Evolutionary conservation across 2,113 vertebrate species (phyloP).

Genomic region (Hypomesus transpacificus): DNA sequence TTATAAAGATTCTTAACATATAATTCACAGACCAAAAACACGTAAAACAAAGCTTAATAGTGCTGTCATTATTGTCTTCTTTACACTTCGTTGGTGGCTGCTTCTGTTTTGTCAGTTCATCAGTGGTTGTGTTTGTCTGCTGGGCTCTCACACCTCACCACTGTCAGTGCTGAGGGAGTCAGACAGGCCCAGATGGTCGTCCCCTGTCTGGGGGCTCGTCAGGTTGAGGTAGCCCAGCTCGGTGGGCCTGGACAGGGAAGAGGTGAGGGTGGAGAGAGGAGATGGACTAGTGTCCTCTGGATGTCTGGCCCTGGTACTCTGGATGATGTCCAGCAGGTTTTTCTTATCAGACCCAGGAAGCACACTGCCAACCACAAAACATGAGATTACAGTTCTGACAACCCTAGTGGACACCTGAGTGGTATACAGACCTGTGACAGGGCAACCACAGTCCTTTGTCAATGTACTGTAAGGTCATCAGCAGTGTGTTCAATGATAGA

Average conservation of each 20-base stretch:
- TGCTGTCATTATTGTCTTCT: neutral
- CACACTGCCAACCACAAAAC: conserved; percentile 29
- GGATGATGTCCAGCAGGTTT: conserved; percentile 3
- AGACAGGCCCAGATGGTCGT: neutral
- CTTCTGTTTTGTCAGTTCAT: neutral
- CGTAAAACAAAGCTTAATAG: neutral
- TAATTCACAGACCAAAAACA: neutral
- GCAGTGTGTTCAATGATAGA: too few relatives aligned
- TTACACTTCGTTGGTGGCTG: too few relatives aligned
- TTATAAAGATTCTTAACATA: neutral
- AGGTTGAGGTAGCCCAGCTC: conserved; percentile 59
- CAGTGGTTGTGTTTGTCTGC: neutral
- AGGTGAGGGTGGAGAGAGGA: neutral
- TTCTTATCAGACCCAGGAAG: conserved; percentile 6
- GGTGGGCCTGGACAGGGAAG: conserved; percentile 12
- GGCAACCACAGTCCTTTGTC: too few relatives aligned
- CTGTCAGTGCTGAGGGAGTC: conserved; percentile 16
- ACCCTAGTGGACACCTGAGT: neutral
- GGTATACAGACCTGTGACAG: neutral
- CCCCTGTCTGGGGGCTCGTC: conserved; percentile 18
- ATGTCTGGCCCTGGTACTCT: conserved; percentile 9
- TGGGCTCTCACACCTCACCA: neutral
- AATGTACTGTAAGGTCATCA: too few relatives aligned
- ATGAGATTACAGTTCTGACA: too few relatives aligned
- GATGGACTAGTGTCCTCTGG: conserved; percentile 1